Evolutionary conservation across 1,140 invertebrate species (phyloP), one percentile per base, ranked within the genome.

Genomic region (Polypedilum vanderplanki): DNA sequence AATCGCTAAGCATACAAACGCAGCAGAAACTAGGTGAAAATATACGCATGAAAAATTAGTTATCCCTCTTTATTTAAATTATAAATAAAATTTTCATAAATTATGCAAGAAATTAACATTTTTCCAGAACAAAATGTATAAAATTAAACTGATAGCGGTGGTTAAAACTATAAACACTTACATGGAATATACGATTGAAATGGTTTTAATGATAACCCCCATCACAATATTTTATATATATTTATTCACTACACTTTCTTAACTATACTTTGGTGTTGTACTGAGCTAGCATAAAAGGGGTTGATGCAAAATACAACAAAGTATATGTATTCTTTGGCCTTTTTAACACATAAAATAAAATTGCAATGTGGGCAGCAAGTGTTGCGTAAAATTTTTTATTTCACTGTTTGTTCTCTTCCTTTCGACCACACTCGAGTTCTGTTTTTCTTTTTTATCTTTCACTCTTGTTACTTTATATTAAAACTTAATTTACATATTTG

Each of bases 151-250:
- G 24, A 33, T 33, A 33, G 24, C 24, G 24, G 24, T 57, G 8
- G 9, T 57, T 12, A 22, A 70, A 8, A 70, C n/a, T 1, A 70
- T 20, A 70, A 70, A 70, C 15, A 67, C 65, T 70, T 70, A 70
- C 65, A 70, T 70, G 15, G 65, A 70, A 70, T 70, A 70, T 9
- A 70, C 65, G 9, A 70, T 70, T 70, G 65, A 70, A 70, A 70
- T 70, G 15, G 65, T 70, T 70, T 70, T 70, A 20, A 70, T 70
- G 65, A 70, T 70, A 70, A 70, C 65, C 65, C 65, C 65, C 65
- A 70, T 70, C 4, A 18, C 17, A 18, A 15, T 57, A 57, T 12
- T 57, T 57, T 57, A 57, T 57, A 57, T 57, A 57, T 57, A 15
- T 33, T 33, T 33, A 33, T 33, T 33, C 46, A 57, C 24, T 57